phyloP scores from a whole-genome alignment of 2,888 invertebrate species.

The Rhopalosiphum nymphaeae region DNA sequence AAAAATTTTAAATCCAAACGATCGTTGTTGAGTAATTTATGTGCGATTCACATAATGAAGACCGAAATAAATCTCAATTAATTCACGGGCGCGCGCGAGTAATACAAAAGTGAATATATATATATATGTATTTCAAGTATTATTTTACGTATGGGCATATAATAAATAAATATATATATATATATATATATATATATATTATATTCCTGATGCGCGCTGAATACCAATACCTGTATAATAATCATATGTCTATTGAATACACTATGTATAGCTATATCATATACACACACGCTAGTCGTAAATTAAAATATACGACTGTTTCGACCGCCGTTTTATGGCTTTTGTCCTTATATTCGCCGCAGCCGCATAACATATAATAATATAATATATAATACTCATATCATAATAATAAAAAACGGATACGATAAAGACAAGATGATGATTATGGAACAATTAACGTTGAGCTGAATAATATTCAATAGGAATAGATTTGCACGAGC shows the following conservation, averaged over 20 bases:
- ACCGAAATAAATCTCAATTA: constrained; percentile 1
- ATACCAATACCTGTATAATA: neutral
- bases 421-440: neutral
- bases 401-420: neutral
- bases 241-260: no score
- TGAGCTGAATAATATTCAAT: neutral
- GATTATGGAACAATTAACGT: neutral
- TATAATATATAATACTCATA: neutral
- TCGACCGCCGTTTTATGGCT: constrained; percentile 28
- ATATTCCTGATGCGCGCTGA: neutral
- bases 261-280: neutral
- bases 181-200: neutral
- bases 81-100: neutral
- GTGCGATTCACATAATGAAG: neutral
- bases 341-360: constrained; percentile 9
- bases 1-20: neutral
- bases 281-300: constrained; percentile 27
- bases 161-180: constrained; percentile 4
- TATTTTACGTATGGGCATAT: neutral
- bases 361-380: neutral
- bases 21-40: neutral
- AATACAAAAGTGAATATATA: neutral
- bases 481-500: neutral
- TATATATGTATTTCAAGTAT: neutral
- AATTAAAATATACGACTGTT: constrained; percentile 49